These are phyloP conservation scores for Coregonus ussuriensis DNA, from an alignment of 2,797 vertebrate genomes.

Conservation along the genomic window DNA sequence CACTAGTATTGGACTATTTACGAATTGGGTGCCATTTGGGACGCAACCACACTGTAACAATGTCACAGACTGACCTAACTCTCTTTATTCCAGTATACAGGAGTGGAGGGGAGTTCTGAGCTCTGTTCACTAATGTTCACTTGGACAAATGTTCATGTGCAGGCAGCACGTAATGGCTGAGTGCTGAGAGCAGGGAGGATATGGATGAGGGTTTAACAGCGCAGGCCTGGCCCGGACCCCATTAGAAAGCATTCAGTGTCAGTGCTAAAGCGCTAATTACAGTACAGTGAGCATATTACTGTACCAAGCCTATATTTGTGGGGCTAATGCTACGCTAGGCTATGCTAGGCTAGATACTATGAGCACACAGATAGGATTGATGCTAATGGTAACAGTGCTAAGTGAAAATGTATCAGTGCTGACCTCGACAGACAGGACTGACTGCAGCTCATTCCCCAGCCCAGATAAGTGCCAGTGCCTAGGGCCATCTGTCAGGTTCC, in stretches of 20 bases:
- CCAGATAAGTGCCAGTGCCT: conserved; percentile 25
- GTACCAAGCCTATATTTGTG: conserved; percentile 3
- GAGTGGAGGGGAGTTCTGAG: not conserved
- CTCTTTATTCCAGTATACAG: not conserved
- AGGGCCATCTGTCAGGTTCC: conserved; percentile 46
- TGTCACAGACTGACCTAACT: not conserved
- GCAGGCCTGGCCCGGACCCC: conserved; percentile 33
- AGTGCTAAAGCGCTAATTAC: conserved; percentile 40
- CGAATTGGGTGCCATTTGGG: not conserved
- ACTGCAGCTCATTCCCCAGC: not conserved
- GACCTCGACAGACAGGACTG: not conserved
- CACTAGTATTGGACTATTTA: not conserved
- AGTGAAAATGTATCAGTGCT: not conserved
- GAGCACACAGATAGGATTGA: not conserved
- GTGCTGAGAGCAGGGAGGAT: conserved; percentile 25
- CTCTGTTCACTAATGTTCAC: not conserved
- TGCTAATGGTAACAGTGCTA: not conserved
- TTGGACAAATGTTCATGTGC: conserved; percentile 6
- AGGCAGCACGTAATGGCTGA: conserved; percentile 25
- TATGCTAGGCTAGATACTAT: not conserved
- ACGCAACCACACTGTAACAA: not conserved
- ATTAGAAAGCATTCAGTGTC: conserved; percentile 50
- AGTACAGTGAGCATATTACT: conserved; percentile 18
- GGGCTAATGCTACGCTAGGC: not conserved
- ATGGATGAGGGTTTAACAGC: conserved; percentile 37